Conservation (phyloP, 2,797 vertebrate genomes). For the Vultur gryphus region DNA sequence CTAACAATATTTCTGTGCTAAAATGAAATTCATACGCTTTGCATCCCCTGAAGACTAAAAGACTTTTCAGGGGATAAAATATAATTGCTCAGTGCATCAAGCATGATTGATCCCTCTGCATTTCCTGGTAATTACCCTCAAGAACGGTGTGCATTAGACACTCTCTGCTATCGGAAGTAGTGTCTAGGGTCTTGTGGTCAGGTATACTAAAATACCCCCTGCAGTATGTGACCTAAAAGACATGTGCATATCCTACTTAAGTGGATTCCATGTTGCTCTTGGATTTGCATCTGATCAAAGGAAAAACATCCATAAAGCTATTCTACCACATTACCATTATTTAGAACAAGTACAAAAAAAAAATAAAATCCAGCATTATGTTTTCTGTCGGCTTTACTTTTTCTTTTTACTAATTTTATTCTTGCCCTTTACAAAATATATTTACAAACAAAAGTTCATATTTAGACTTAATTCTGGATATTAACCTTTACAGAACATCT, state of each 20-base stretch:
- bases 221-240: background rate
- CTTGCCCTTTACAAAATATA: background rate
- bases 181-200: background rate
- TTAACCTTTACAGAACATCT: background rate
- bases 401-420: background rate
- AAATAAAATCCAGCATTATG: background rate
- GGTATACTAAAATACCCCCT: background rate
- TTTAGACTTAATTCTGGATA: background rate
- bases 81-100: slow-evolving; percentile 26
- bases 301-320: background rate
- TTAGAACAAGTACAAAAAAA: background rate
- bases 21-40: slow-evolving; percentile 10
- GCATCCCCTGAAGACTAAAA: background rate
- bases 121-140: slow-evolving; percentile 44
- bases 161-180: background rate
- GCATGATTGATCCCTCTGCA: slow-evolving; percentile 34
- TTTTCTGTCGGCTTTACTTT: background rate
- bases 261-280: background rate
- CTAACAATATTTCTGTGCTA: background rate
- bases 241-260: background rate
- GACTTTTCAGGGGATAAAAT: slow-evolving; percentile 39
- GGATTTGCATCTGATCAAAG: background rate
- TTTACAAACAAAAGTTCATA: background rate
- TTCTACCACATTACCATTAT: background rate
- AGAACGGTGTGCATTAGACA: slow-evolving; percentile 21